phyloP scores from a whole-genome alignment of 2,888 invertebrate species.

The Agrenia bidenticulata region DNA sequence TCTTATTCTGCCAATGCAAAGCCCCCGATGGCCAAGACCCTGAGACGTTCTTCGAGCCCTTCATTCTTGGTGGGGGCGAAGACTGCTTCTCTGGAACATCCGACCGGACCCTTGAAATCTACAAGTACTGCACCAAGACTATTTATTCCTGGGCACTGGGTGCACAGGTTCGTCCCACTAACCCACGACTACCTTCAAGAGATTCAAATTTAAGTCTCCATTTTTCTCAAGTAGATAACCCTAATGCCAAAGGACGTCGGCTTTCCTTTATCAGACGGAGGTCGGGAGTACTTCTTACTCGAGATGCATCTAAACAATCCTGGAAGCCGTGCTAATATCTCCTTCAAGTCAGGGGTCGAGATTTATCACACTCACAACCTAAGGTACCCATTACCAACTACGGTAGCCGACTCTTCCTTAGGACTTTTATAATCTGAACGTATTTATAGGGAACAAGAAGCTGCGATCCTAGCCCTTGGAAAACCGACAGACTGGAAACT shows the following conservation, averaged over 20 bases:
- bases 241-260: slow-evolving; percentile 9
- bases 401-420: too few species aligned
- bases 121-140: slow-evolving; percentile 4
- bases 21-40: background rate
- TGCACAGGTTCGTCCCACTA: background rate
- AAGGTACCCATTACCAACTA: too few species aligned
- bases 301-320: slow-evolving; percentile 13
- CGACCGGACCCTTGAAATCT: background rate
- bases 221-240: slow-evolving; percentile 2
- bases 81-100: slow-evolving; percentile 8
- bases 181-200: too few species aligned
- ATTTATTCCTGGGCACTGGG: slow-evolving; percentile 12
- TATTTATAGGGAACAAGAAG: too few species aligned
- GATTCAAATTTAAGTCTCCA: background rate
- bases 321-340: slow-evolving; percentile 12
- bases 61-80: slow-evolving; percentile 14
- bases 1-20: background rate
- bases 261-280: slow-evolving; percentile 8
- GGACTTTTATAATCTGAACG: too few species aligned
- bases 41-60: slow-evolving; percentile 20
- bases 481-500: background rate
- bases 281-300: slow-evolving; percentile 1
- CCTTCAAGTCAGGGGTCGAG: too few species aligned
- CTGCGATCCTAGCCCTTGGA: too few species aligned
- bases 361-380: too few species aligned